These are phyloP conservation scores for Sturnus vulgaris DNA, from an alignment of 2,113 vertebrate species.

Conservation along the genomic window DNA sequence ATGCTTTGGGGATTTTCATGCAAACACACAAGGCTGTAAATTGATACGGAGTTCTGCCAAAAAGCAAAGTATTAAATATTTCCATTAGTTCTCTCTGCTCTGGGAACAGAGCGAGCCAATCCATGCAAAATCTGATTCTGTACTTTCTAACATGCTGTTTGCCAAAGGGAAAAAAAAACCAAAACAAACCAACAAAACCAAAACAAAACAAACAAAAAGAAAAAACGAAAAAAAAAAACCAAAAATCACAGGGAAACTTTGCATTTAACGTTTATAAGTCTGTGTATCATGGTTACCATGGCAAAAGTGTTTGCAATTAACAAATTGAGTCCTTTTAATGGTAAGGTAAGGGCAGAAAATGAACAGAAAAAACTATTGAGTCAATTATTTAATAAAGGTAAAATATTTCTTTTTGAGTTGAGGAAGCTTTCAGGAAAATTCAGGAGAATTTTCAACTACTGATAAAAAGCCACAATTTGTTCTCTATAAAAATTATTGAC, in stretches of 20 bases:
- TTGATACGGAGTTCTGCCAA: not conserved
- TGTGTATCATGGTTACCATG: not conserved
- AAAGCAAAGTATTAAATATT: not conserved
- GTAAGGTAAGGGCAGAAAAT: slow-evolving; percentile 29
- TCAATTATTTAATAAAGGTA: slow-evolving; percentile 46
- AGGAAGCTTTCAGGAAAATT: not conserved
- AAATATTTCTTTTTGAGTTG: slow-evolving; percentile 45
- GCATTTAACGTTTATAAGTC: not conserved
- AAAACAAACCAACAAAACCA: fast-evolving
- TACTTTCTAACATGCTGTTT: not conserved
- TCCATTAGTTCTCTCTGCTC: not conserved
- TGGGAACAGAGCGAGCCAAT: not conserved
- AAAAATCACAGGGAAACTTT: not conserved
- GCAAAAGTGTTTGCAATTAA: not conserved
- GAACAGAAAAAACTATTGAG: slow-evolving; percentile 21
- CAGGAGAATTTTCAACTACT: slow-evolving; percentile 16
- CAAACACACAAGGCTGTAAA: not conserved
- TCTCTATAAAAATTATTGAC: not conserved
- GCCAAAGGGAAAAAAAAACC: not conserved
- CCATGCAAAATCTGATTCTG: not conserved
- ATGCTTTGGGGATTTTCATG: not conserved
- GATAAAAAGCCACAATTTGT: slow-evolving; percentile 48
- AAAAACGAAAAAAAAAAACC: not conserved
- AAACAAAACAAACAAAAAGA: fast-evolving
- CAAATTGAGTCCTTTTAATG: slow-evolving; percentile 6